phyloP scores from a whole-genome alignment of 2,888 invertebrate genomes.

The Odontomyia ornata region DNA sequence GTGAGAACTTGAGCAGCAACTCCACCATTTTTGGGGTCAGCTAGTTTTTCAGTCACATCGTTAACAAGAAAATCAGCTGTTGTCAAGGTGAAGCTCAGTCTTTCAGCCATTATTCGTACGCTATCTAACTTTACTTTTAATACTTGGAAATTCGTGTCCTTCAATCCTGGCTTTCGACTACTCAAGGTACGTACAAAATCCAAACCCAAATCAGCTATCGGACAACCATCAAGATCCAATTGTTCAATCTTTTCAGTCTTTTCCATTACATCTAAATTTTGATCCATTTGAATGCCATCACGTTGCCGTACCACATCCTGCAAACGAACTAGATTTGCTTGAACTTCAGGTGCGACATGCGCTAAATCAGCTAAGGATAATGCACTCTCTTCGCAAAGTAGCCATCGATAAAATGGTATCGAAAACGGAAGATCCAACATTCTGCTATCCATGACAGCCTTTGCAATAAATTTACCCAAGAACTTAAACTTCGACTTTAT shows the following conservation, averaged over 20 bases:
- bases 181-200: slow-evolving; percentile 87
- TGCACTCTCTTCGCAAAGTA: slow-evolving; percentile 86
- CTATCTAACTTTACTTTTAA: slow-evolving; percentile 83
- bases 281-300: slow-evolving; percentile 70
- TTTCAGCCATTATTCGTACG: slow-evolving; percentile 80
- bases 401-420: slow-evolving; percentile 94
- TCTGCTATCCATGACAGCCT: slow-evolving; percentile 98
- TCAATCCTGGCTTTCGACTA: slow-evolving; percentile 84
- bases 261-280: slow-evolving; percentile 70
- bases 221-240: slow-evolving; percentile 88
- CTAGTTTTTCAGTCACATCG: slow-evolving; percentile 85
- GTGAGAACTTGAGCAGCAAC: slow-evolving; percentile 73
- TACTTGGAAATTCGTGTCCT: slow-evolving; percentile 91
- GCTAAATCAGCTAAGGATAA: slow-evolving; percentile 82
- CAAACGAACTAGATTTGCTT: slow-evolving; percentile 80
- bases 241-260: slow-evolving; percentile 75
- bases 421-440: slow-evolving; percentile 98
- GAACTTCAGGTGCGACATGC: slow-evolving; percentile 87
- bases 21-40: slow-evolving; percentile 80
- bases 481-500: slow-evolving; percentile 95
- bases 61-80: slow-evolving; percentile 79
- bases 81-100: slow-evolving; percentile 75
- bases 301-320: slow-evolving; percentile 79
- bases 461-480: slow-evolving; percentile 98
- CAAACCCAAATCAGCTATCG: slow-evolving; percentile 88